Evolutionary conservation across 1,140 invertebrate genomes (phyloP).

Genomic region (Scaptomyza graminum): DNA sequence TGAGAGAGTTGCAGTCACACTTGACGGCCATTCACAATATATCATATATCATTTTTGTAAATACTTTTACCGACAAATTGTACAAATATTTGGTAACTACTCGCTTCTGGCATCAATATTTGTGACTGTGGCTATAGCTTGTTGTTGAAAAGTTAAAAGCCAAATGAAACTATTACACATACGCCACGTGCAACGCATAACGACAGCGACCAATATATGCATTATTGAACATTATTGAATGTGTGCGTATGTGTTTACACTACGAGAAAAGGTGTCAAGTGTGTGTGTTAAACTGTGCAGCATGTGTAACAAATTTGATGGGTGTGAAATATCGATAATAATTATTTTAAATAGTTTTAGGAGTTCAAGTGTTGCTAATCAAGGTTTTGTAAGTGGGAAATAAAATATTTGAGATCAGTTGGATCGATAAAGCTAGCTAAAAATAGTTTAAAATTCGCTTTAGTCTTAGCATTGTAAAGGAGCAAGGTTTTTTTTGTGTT

Average conservation of each 20-base stretch:
- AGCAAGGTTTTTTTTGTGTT: no score
- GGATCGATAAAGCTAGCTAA: no score
- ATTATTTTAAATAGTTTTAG: no score
- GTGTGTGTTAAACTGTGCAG: neutral
- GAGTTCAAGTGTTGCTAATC: neutral
- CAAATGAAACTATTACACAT: constrained; percentile 65
- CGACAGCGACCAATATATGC: constrained; percentile 18
- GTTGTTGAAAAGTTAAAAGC: constrained; percentile 45
- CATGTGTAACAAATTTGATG: neutral
- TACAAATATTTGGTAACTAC: constrained; percentile 61
- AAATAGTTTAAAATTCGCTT: no score
- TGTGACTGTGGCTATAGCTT: constrained; percentile 46
- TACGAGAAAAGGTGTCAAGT: neutral
- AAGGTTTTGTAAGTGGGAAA: neutral
- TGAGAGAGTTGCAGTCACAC: neutral
- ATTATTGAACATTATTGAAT: constrained; percentile 25
- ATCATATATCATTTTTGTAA: neutral
- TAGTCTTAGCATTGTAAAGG: no score
- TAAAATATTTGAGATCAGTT: neutral
- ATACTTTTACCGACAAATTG: constrained; percentile 47
- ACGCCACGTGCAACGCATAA: constrained; percentile 55
- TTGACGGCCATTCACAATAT: constrained; percentile 3
- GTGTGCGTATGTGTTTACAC: constrained; percentile 23
- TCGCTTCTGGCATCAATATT: constrained; percentile 51
- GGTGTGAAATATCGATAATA: no score